Base-by-base conservation (phyloP, 1,140 invertebrate genomes). In the Leptinotarsa texana region DNA sequence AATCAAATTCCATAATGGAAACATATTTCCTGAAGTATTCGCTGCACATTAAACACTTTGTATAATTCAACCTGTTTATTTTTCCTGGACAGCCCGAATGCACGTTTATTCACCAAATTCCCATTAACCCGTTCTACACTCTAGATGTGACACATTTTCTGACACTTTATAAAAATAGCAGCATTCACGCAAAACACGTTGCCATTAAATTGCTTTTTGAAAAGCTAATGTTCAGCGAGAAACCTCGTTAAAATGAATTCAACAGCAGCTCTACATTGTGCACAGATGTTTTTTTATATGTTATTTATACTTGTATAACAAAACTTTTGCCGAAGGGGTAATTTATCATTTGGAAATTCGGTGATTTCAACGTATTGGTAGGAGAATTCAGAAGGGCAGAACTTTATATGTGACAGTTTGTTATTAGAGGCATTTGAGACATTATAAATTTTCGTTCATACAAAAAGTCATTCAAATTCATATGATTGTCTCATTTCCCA, bases 121-220 rank as follows among this genome's bases (percentile, higher is more conserved):
- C 51, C 51, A 57, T 57, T 57, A 57, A 17, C 51, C 51, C 51
- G 6, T 57, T 57, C 15, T 17, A 57, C 3, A 18, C 51, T 18
- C 15, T 57, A 8, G 51, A 57, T 57, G 51, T 57, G 17, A 57
- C 51, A 57, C 51, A 57, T 57, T 57, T 18, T 57, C 13, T 57
- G 13, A 57, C 51, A 57, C 51, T 57, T 17, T 57, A 57, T 57
- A 57, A 57, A 57, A 57, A 57, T 57, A 57, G 51, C 51, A 57
- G n/a, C 51, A 57, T 57, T 57, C 13, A 57, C 51, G 15, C 51
- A 18, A 13, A 18, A 57, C 51, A 57, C 51, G 51, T 57, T 57
- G 1, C 51, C 51, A 57, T 57, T 57, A 57, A 57, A 57, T 57
- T 57, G 51, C 51, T 57, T 57, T 57, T 57, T 57, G 51, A 57